Conservation (phyloP, 2,113 vertebrate genomes). For the Ondatra zibethicus region DNA sequence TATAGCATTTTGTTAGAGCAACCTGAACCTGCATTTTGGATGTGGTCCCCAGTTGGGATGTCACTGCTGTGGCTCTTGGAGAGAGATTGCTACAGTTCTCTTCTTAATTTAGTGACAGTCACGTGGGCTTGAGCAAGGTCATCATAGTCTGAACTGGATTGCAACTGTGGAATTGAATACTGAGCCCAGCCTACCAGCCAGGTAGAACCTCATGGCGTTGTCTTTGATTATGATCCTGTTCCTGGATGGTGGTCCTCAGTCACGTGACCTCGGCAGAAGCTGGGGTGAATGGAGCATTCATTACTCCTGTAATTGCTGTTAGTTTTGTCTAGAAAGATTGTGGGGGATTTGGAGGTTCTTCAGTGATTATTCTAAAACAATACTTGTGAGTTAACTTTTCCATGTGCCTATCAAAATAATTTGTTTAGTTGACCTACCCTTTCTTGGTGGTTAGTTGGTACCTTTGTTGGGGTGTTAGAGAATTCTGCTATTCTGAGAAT, state of each 20-base stretch:
- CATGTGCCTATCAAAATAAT: not conserved
- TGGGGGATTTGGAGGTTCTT: not conserved
- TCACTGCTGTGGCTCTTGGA: not conserved
- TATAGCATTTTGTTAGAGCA: not conserved
- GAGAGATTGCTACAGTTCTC: not conserved
- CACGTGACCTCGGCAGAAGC: not conserved
- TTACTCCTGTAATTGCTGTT: not conserved
- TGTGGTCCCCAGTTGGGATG: accelerated
- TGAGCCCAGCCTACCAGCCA: not conserved
- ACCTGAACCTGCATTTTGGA: not conserved
- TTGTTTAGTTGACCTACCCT: not conserved
- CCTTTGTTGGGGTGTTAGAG: not conserved
- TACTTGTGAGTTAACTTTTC: not conserved
- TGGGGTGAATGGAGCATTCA: not conserved
- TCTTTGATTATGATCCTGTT: not conserved
- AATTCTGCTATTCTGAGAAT: not conserved
- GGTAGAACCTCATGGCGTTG: no score
- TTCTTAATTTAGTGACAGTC: not conserved
- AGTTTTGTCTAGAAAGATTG: not conserved
- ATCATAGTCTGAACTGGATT: not conserved
- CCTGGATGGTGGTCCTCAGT: not conserved
- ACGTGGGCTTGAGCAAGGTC: not conserved
- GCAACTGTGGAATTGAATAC: not conserved
- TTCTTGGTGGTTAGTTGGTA: not conserved
- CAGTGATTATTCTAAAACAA: not conserved